Base-by-base conservation (phyloP, 2,888 invertebrate species). In the Aphrophora alni region DNA sequence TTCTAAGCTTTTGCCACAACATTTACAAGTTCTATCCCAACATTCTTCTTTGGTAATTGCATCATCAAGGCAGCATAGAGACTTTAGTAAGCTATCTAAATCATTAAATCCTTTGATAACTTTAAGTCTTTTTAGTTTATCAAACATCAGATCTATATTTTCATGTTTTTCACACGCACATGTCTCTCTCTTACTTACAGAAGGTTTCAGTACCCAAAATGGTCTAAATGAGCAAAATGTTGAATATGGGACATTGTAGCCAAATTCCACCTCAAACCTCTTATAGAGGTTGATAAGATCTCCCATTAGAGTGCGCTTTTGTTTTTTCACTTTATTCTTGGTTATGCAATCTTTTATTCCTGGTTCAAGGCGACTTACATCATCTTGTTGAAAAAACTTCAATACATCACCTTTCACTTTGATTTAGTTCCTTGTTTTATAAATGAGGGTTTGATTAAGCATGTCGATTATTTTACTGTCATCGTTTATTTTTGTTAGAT, bases 301-400 rank as follows among this genome's bases (percentile, higher is more conserved):
- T 7, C 77, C 77, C 4, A n/a, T 69, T n/a, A 77, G 69, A 69
- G 33, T 69, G 3, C 77, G 1, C 21, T 28, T 77, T 28, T 77
- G 77, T 51, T 77, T 77, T 24, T 77, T 77, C 38, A 77, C 38
- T 77, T 70, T 27, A 28, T 28, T 28, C 21, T 28, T 27, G 8
- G 77, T 77, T 12, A 27, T 77, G 17, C 69, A 69, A 25, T 77
- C 77, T 28, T 77, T 77, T 7, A 28, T 27, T 21, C 77, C 77
- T 7, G 77, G 77, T 69, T 77, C 77, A 17, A 77, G 28, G 10
- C 77, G 3, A 26, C 77, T 77, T 0, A 77, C 77, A 38, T 77
- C 77, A 28, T 77, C 77, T n/a, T 77, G 77, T n/a, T 77, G 28
- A 28, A 77, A 77, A 77, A 77, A 77, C 33, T 24, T 26, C 21